Conservation (phyloP, 2,797 vertebrate species). For the Gymnocypris eckloni region DNA sequence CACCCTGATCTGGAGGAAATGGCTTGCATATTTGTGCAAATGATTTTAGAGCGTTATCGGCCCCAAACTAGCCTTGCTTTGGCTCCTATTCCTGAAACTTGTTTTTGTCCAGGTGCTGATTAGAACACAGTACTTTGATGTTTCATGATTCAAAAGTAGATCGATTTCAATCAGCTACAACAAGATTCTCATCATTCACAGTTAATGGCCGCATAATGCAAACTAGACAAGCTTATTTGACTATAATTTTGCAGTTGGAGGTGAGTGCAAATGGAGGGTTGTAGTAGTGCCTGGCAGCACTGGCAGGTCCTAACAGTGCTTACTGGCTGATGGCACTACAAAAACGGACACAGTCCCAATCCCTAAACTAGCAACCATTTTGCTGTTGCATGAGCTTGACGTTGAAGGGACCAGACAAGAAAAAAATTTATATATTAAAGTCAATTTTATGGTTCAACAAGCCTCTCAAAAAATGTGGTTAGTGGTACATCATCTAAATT, state of each 20-base stretch:
- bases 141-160: slow-evolving; percentile 68
- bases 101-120: slow-evolving; percentile 48
- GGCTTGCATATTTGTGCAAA: slow-evolving; percentile 53
- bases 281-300: background rate
- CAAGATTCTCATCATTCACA: slow-evolving; percentile 19
- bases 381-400: background rate
- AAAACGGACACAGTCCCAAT: background rate
- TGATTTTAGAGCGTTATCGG: slow-evolving; percentile 35
- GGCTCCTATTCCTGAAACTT: slow-evolving; percentile 61
- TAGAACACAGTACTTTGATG: slow-evolving; percentile 15
- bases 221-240: slow-evolving; percentile 16
- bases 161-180: slow-evolving; percentile 54
- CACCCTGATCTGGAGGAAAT: slow-evolving; percentile 49
- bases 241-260: slow-evolving; percentile 6
- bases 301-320: background rate
- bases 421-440: background rate
- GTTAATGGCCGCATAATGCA: slow-evolving; percentile 7
- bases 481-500: background rate
- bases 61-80: slow-evolving; percentile 26
- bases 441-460: background rate
- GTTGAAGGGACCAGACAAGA: background rate
- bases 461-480: background rate
- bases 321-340: background rate
- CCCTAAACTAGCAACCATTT: background rate
- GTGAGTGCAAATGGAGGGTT: background rate